These are phyloP conservation scores for Tetropium fuscum DNA, from an alignment of 2,888 invertebrate species.

Conservation along the genomic window DNA sequence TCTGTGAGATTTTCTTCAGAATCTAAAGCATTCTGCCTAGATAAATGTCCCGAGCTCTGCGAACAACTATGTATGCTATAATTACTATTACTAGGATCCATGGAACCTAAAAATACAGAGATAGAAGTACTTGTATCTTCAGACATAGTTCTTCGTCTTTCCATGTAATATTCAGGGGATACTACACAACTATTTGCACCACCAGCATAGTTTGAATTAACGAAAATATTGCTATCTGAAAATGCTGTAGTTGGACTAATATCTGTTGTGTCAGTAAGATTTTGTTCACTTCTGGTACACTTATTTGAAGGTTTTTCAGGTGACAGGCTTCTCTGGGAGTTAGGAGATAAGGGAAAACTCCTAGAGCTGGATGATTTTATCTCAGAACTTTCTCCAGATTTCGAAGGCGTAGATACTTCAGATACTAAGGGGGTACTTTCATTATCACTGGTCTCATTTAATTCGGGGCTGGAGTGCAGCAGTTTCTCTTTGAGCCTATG, in stretches of 20 bases:
- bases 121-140: constrained; percentile 53
- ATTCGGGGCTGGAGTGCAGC: constrained; percentile 59
- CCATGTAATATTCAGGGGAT: constrained; percentile 33
- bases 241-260: constrained; percentile 42
- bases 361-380: constrained; percentile 54
- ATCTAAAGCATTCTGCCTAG: constrained; percentile 60
- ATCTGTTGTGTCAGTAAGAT: constrained; percentile 51
- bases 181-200: constrained; percentile 31
- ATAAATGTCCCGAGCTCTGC: constrained; percentile 56
- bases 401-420: constrained; percentile 58
- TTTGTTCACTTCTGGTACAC: constrained; percentile 52
- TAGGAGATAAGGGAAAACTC: constrained; percentile 53
- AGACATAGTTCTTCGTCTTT: constrained; percentile 55
- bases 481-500: constrained; percentile 62
- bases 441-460: constrained; percentile 69
- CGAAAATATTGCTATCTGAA: constrained; percentile 36
- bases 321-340: constrained; percentile 48
- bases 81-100: constrained; percentile 50
- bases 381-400: constrained; percentile 54
- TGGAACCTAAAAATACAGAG: constrained; percentile 47
- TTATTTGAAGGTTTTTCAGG: constrained; percentile 45
- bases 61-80: constrained; percentile 55
- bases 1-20: constrained; percentile 58
- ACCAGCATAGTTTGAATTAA: constrained; percentile 23
- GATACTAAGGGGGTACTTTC: constrained; percentile 78